Evolutionary conservation across 2,797 vertebrate species (phyloP), one percentile per base, ranked within the genome.

Genomic region (Micropoecilia bifurca): DNA sequence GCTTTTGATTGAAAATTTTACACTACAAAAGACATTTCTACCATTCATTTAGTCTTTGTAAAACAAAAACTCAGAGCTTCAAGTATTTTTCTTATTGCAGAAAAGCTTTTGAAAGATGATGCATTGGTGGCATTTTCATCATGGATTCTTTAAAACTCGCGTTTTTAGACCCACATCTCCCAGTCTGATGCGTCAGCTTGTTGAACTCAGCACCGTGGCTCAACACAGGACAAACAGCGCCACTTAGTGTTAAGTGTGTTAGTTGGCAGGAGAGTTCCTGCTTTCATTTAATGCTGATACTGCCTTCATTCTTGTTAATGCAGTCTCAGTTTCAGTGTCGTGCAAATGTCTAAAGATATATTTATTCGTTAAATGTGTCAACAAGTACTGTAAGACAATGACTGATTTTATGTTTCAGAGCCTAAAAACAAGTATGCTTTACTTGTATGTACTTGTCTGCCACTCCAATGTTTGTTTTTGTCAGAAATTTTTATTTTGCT

Each of bases 391-490:
- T 91, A 91, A 89, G 81, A 88, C 80, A 86, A 73, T 85, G 53
- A 85, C 74, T 86, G 53, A 85, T 84, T 90, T 91, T 45, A 84
- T 91, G 89, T 93, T 90, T 81, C 88, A 83, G 87, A 93, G 92
- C 94, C 89, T 84, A 82, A 92, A 89, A 93, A 92, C 86, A 91
- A 92, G 88, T 90, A 85, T 86, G 88, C 87, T 89, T 92, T 91
- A 79, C 78, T 89, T 84, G 76, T 79, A 88, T 82, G 83, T 92
- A 77, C 76, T 80, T 77, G 80, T 89, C 83, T 92, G 90, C 88
- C 92, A 93, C 92, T 94, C 89, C 90, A 78, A 90, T 83, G 87
- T 88, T 76, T 90, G 85, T 93, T 81, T 87, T 77, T 90, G 85
- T 93, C 80, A 78, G 76, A 78, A 85, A 85, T 90, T 90, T 90